Conservation (phyloP, 1,140 invertebrate species). For the Drosophila subobscura region DNA sequence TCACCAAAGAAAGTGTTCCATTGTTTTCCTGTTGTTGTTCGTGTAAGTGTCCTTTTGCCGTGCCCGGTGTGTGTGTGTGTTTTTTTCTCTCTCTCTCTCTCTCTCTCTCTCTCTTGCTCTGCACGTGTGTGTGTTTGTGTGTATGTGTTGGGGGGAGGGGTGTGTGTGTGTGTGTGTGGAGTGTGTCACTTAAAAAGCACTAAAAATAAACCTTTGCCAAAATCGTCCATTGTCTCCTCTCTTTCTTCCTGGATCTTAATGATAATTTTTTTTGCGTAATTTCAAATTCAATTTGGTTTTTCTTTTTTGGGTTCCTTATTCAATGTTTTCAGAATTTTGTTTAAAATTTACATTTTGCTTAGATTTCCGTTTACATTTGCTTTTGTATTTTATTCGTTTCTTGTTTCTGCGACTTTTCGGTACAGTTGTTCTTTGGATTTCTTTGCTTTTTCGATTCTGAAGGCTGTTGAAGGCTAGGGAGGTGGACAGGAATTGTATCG, state of each 20-base stretch:
- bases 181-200: conserved; percentile 68
- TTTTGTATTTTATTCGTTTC: conserved; percentile 9
- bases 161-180: conserved; percentile 32
- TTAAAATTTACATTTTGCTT: conserved; percentile 52
- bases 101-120: conserved; percentile 18
- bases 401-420: conserved; percentile 11
- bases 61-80: conserved; percentile 12
- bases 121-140: conserved; percentile 14
- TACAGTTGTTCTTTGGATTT: conserved; percentile 11
- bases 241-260: conserved; percentile 19
- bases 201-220: conserved; percentile 69
- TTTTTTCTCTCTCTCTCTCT: conserved; percentile 14
- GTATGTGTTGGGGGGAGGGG: conserved; percentile 21
- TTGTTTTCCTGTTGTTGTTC: conserved; percentile 25
- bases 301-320: background rate
- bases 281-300: conserved; percentile 32
- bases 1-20: conserved; percentile 55
- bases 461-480: conserved; percentile 9
- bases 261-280: conserved; percentile 6
- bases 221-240: conserved; percentile 49
- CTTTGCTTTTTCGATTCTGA: background rate
- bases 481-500: too few species aligned
- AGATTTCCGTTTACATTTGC: conserved; percentile 11
- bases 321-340: conserved; percentile 29
- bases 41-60: conserved; percentile 15